Conservation (phyloP, 2,888 invertebrate species). For the Hipparchia sbordonii region DNA sequence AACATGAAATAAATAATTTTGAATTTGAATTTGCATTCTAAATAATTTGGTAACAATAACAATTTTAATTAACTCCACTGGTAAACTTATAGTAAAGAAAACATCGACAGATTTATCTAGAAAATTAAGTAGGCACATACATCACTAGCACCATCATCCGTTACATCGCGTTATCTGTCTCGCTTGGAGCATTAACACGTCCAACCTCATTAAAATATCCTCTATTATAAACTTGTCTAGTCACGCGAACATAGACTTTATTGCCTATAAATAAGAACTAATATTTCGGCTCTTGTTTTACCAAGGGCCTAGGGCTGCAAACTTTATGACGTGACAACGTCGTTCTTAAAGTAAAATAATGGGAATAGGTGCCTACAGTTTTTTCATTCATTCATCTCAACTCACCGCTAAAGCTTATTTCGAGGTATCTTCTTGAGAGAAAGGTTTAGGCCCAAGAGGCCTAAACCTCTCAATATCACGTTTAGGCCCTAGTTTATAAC, state of each 20-base stretch:
- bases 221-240: constrained; percentile 36
- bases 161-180: constrained; percentile 65
- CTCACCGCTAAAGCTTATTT: too few relatives aligned
- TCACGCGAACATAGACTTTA: constrained; percentile 24
- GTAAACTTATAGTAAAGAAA: background rate
- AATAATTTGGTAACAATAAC: too few relatives aligned
- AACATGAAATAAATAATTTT: too few relatives aligned
- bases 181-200: constrained; percentile 73
- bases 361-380: too few relatives aligned
- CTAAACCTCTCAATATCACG: too few relatives aligned
- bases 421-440: too few relatives aligned
- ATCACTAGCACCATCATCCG: constrained; percentile 53
- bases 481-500: too few relatives aligned
- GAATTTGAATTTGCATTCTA: too few relatives aligned
- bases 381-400: too few relatives aligned
- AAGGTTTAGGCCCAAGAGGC: too few relatives aligned
- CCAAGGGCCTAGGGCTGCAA: background rate
- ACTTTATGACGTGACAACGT: background rate
- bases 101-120: background rate
- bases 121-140: constrained; percentile 26
- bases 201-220: constrained; percentile 68
- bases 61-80: background rate
- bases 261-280: constrained; percentile 11
- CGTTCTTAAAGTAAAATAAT: too few relatives aligned
- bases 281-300: constrained; percentile 7